Evolutionary conservation across 2,797 vertebrate species (phyloP).

Genomic region (Garrulus glandarius): DNA sequence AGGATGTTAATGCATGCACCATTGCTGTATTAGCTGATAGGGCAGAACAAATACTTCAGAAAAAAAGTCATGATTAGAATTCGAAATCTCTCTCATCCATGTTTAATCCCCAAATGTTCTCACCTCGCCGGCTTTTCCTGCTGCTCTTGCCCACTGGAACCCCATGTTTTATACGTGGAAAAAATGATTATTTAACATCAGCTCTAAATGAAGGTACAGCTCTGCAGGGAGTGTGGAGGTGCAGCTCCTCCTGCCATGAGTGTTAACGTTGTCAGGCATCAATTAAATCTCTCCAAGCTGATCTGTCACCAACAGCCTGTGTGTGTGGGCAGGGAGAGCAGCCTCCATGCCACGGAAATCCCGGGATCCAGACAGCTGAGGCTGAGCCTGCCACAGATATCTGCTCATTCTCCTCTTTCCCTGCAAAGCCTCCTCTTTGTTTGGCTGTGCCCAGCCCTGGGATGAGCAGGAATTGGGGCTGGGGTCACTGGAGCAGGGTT

Average conservation of each 20-base stretch:
- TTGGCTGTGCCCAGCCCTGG: constrained; percentile 74
- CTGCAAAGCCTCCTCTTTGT: constrained; percentile 85
- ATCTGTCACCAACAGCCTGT: neutral
- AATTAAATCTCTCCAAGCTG: neutral
- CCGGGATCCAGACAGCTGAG: constrained; percentile 83
- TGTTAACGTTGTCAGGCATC: neutral
- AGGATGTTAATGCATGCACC: constrained; percentile 21
- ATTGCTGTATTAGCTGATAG: constrained; percentile 44
- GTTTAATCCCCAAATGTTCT: constrained; percentile 86
- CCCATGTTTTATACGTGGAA: constrained; percentile 81
- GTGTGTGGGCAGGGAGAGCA: neutral
- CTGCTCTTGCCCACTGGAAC: constrained; percentile 84
- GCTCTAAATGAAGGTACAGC: neutral
- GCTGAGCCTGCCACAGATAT: constrained; percentile 83
- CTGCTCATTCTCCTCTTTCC: constrained; percentile 82
- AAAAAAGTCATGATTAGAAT: constrained; percentile 78
- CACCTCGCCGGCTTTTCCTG: constrained; percentile 87
- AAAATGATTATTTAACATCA: neutral
- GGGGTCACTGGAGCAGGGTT: neutral
- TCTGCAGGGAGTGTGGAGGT: neutral
- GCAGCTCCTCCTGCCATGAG: neutral
- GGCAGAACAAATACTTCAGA: constrained; percentile 58
- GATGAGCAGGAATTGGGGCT: neutral
- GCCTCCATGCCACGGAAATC: constrained; percentile 74
- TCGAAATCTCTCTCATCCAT: constrained; percentile 84